Evolutionary conservation across 2,888 invertebrate genomes (phyloP).

Genomic region (Mantis religiosa): DNA sequence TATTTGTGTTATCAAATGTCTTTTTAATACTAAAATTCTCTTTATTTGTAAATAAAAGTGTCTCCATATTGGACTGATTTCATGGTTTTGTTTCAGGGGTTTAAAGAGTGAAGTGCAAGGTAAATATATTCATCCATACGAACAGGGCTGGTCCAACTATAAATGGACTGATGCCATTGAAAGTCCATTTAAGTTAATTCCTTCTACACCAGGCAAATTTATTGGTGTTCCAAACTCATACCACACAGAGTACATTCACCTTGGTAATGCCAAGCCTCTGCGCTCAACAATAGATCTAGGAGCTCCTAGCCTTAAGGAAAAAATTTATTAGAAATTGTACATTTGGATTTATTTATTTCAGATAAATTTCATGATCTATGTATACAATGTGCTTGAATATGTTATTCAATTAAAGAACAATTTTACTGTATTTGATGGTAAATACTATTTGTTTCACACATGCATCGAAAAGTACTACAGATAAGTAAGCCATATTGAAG

Average conservation of each 20-base stretch:
- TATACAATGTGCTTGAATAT: too few species aligned
- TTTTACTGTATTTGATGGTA: too few species aligned
- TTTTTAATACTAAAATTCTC: too few species aligned
- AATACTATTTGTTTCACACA: too few species aligned
- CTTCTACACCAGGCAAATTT: conserved; percentile 32
- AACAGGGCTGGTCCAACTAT: conserved; percentile 39
- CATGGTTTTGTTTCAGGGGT: conserved; percentile 37
- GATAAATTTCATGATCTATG: too few species aligned
- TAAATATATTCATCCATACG: conserved; percentile 39
- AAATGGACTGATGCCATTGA: conserved; percentile 37
- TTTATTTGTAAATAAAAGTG: not conserved
- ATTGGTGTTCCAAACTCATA: conserved; percentile 46
- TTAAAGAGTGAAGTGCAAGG: conserved; percentile 40
- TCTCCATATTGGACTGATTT: not conserved
- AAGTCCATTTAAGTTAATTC: conserved; percentile 32
- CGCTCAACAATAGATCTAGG: conserved; percentile 36
- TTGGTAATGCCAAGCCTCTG: conserved; percentile 45
- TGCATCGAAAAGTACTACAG: too few species aligned
- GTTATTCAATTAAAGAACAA: too few species aligned
- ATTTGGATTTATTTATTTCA: too few species aligned
- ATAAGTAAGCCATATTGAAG: too few species aligned
- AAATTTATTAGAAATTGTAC: not conserved
- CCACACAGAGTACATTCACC: conserved; percentile 45
- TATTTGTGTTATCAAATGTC: too few species aligned
- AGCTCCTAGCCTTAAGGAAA: not conserved